Conservation (phyloP, 2,888 invertebrate genomes). For the Hyles lineata region DNA sequence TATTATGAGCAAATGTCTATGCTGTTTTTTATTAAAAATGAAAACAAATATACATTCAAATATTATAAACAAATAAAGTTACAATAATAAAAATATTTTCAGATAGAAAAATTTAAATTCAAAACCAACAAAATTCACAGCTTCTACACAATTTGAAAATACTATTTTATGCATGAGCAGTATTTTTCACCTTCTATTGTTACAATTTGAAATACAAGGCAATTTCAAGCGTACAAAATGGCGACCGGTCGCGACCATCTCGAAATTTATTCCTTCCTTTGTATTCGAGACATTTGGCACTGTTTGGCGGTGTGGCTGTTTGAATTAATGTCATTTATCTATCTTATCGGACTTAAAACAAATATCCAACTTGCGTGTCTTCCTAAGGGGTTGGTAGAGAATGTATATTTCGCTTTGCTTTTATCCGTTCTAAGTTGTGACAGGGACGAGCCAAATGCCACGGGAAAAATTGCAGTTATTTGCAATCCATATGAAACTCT, state of each 20-base stretch:
- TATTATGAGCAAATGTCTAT: too few relatives aligned
- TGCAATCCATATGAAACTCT: too few relatives aligned
- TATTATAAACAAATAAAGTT: not conserved
- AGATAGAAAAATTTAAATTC: not conserved
- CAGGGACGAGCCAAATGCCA: too few relatives aligned
- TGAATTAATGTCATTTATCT: not conserved
- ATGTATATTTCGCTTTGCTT: too few relatives aligned
- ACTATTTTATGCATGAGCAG: not conserved
- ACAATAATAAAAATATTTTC: not conserved
- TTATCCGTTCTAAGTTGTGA: too few relatives aligned
- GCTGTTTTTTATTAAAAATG: too few relatives aligned
- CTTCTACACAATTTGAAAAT: not conserved
- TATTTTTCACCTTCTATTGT: constrained; percentile 3
- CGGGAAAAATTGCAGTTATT: too few relatives aligned
- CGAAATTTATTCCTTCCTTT: not conserved
- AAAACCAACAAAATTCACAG: too few relatives aligned
- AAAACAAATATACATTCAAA: too few relatives aligned
- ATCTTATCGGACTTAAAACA: not conserved
- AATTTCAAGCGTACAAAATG: constrained; percentile 12
- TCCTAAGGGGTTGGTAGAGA: too few relatives aligned
- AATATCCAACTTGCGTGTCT: too few relatives aligned
- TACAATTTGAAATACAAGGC: constrained; percentile 5
- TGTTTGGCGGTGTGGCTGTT: constrained; percentile 2
- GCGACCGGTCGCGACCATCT: not conserved
- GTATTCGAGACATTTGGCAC: not conserved